Conservation (phyloP, 2,113 vertebrate species). For the Plecturocebus donacophilus region DNA sequence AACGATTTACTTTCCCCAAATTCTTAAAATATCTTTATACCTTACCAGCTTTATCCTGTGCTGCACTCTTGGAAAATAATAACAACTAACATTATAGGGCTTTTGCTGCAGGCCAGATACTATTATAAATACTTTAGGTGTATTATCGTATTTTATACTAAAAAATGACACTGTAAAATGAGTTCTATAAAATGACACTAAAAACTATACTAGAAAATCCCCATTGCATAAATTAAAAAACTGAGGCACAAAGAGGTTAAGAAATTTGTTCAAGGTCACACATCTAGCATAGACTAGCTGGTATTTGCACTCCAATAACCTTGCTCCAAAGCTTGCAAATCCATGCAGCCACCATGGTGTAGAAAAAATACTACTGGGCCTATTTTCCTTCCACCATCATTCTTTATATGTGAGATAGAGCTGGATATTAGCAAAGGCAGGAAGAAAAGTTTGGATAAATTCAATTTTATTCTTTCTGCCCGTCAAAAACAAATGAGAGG, state of each 20-base stretch:
- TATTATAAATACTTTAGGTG: background rate
- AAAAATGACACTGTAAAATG: background rate
- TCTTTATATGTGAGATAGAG: background rate
- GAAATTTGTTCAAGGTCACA: background rate
- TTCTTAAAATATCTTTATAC: background rate
- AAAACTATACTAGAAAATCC: background rate
- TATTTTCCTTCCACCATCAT: background rate
- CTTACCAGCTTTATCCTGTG: background rate
- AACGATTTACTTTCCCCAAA: background rate
- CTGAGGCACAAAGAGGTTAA: background rate
- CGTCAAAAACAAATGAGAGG: background rate
- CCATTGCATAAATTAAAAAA: background rate
- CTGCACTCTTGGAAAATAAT: constrained; percentile 3
- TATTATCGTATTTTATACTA: background rate
- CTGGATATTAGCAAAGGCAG: constrained; percentile 6
- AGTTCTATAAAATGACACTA: background rate
- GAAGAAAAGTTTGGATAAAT: background rate
- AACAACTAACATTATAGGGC: background rate
- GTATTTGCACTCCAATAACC: background rate
- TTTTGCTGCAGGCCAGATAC: background rate
- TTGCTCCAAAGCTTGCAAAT: background rate
- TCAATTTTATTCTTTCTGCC: background rate
- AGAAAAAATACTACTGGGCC: background rate
- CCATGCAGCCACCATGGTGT: background rate
- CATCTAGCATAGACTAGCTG: background rate